Conservation (phyloP, 1,140 invertebrate species). For the Ceratosolen fusciceps region DNA sequence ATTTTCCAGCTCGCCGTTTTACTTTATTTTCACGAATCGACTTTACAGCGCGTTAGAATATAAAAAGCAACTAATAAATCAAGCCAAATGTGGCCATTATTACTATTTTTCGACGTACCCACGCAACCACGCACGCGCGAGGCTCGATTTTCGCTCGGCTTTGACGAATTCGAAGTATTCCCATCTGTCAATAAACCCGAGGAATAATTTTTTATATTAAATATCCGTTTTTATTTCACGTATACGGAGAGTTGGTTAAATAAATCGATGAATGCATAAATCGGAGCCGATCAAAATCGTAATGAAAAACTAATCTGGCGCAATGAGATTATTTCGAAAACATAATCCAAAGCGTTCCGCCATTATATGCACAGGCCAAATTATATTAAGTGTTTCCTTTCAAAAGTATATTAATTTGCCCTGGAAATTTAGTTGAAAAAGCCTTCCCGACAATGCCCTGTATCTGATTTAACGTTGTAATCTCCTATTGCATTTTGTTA, state of each 20-base stretch:
- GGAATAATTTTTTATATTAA: constrained; percentile 22
- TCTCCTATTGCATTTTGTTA: too few species aligned
- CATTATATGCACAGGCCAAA: not conserved
- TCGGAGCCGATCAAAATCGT: not conserved
- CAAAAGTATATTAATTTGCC: not conserved
- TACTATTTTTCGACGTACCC: not conserved
- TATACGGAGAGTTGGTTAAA: not conserved
- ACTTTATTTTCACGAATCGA: constrained; percentile 19
- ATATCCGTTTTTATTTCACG: not conserved
- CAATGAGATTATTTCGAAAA: not conserved
- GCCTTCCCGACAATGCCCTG: too few species aligned
- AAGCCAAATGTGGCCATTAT: constrained; percentile 2
- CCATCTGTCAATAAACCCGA: not conserved
- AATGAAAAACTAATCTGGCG: not conserved
- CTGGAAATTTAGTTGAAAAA: too few species aligned
- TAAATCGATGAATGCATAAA: not conserved
- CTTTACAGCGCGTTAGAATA: constrained; percentile 16
- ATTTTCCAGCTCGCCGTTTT: constrained; percentile 11
- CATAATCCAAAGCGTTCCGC: not conserved
- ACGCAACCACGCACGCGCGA: not conserved
- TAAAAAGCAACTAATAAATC: constrained; percentile 22
- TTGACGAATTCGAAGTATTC: not conserved
- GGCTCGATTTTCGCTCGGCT: not conserved
- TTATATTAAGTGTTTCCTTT: not conserved
- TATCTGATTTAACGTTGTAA: too few species aligned